These are phyloP conservation scores for Acomys russatus DNA, from an alignment of 2,797 vertebrate species.

Conservation along the genomic window DNA sequence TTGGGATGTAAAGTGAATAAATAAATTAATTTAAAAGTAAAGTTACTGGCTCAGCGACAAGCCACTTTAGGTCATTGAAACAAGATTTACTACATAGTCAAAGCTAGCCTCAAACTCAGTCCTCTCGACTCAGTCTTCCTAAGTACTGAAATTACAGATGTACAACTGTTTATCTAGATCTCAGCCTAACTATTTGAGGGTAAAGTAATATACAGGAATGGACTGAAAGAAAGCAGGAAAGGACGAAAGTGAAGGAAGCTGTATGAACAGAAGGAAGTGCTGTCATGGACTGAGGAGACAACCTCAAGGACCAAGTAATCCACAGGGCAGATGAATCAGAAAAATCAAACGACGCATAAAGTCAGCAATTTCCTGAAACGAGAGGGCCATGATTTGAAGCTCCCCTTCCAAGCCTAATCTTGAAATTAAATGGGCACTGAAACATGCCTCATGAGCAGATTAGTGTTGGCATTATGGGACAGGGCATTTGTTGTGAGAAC, in stretches of 20 bases:
- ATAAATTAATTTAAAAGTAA: too few relatives aligned
- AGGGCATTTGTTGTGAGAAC: too few relatives aligned
- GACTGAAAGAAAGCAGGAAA: background rate
- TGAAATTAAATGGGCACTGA: background rate
- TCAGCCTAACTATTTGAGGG: background rate
- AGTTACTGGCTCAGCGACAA: background rate
- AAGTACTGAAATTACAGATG: background rate
- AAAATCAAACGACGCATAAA: slow-evolving; percentile 14
- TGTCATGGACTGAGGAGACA: background rate
- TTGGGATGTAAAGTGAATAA: too few relatives aligned
- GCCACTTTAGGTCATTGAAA: background rate
- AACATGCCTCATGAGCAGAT: background rate
- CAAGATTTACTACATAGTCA: background rate
- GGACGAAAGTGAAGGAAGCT: background rate
- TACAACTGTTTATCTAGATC: background rate
- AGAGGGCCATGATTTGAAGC: background rate
- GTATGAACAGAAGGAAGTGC: background rate
- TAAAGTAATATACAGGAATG: background rate
- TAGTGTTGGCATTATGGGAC: too few relatives aligned
- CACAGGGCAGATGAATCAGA: background rate
- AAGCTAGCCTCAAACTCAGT: background rate
- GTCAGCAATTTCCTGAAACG: background rate
- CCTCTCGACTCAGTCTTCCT: background rate
- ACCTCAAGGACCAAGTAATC: background rate
- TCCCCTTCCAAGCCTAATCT: background rate